Base-by-base conservation (phyloP, 2,888 invertebrate genomes). In the Mallateleia sp. region DNA sequence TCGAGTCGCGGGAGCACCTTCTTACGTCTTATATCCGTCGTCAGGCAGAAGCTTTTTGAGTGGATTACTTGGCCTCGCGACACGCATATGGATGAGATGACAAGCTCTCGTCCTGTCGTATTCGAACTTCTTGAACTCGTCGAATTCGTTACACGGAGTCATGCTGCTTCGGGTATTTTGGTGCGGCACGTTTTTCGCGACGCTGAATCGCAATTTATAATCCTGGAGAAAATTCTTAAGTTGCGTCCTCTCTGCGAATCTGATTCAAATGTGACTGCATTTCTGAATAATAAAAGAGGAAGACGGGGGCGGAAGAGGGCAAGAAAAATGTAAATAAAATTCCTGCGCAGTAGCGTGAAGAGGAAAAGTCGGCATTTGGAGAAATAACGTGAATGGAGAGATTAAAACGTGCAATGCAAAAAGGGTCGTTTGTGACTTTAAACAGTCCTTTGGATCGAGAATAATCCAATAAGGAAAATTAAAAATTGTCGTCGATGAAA, bases 11-110 rank as follows among this genome's bases (percentile, higher is more conserved):
- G 24, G 67, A 78, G 75, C 64, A 71, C 52, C 82, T 82, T 82
- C 71, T 83, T 85, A 75, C 88, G 78, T 88, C 85, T 88, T 85
- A 85, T 85, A 85, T 85, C 85, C 82, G 88, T 85, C 88, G 85
- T 80, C 80, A 72, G 64, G 88, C 83, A 83, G 72, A 83, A 83
- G 83, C 85, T 88, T 85, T 80, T 88, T 85, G 85, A 83, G 85
- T 85, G 85, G 88, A 88, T 88, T 88, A 88, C 84, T 88, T 78
- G 88, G 80, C 45, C 81, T 75, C 80, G 81, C 85, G 85, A 88
- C 88, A 86, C 88, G 88, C 88, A 86, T 86, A 88, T 88, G 86
- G 84, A 84, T 88, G 85, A 88, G 88, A 85, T 74, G 88, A 85
- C 88, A 83, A 72, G 83, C 88, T 71, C 67, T 79, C 80, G 77